Percentiles rank a stretch among this genome's conserved stretches.
These are phyloP conservation scores for Bubo scandiacus DNA, from an alignment of 2,113 vertebrate genomes.

Conservation along the genomic window DNA sequence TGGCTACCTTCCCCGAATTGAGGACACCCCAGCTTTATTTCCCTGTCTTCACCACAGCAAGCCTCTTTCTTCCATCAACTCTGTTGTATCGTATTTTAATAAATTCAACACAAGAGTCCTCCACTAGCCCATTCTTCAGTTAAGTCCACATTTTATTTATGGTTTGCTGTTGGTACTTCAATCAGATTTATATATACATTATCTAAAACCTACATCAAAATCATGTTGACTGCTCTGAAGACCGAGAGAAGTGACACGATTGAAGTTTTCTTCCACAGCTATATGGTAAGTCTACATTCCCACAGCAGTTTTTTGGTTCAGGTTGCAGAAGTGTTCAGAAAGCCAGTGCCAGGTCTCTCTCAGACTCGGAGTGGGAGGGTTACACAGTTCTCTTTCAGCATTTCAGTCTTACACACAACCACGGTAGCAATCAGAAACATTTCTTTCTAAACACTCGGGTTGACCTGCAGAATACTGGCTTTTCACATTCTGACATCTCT, in stretches of 20 bases:
- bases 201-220: slow-evolving; percentile 59
- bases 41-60: neutral
- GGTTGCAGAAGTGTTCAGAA: slow-evolving; percentile 23
- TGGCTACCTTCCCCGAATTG: neutral
- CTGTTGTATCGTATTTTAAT: neutral
- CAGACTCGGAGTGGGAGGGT: neutral
- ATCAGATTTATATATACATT: slow-evolving; percentile 42
- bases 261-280: slow-evolving; percentile 35
- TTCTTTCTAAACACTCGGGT: neutral
- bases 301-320: slow-evolving; percentile 43
- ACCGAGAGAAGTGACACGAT: slow-evolving; percentile 31
- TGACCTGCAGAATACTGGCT: neutral
- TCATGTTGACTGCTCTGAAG: slow-evolving; percentile 52
- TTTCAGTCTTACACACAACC: neutral
- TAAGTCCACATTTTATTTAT: slow-evolving; percentile 65
- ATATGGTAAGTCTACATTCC: slow-evolving; percentile 35
- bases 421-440: neutral
- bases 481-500: neutral
- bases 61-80: neutral
- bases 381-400: slow-evolving; percentile 1
- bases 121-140: slow-evolving; percentile 40
- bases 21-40: neutral
- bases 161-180: slow-evolving; percentile 56
- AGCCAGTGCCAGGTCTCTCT: neutral
- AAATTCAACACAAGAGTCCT: slow-evolving; percentile 56